Base-by-base conservation (phyloP, 1,140 invertebrate species). In the Pseudomyrmex flavicornis region DNA sequence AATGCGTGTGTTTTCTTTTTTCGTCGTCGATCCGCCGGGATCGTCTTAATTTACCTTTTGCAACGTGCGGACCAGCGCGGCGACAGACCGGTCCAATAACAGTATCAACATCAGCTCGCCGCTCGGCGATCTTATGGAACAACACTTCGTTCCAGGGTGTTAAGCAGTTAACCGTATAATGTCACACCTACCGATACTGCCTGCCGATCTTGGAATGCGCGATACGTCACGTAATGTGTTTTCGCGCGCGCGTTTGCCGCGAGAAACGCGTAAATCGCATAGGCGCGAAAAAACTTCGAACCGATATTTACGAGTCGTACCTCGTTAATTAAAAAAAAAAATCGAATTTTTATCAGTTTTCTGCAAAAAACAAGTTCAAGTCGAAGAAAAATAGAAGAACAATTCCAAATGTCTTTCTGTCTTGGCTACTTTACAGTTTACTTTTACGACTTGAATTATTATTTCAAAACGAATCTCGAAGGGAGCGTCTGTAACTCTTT, bases 1-100 rank as follows among this genome's bases (percentile, higher is more conserved):
- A 80, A 80, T 80, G 59, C 20, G 10, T 46, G 58, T 7, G 54
- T 80, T 80, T 80, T 69, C 35, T 35, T 35, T 35, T 35, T 35
- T 35, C 35, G 35, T 85, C 82, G 83, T 84, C 82, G 87, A 87
- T 87, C 85, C 70, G 68, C 83, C 83, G 76, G 83, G 63, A 65
- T 44, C 70, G 54, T 22, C 82, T 79, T 72, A 72, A 70, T 70
- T 17, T 13, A 58, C 52, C 48, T 56, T 46, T 79, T 48, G 46
- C 10, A 50, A 52, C 7, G 10, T 20, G 62, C 65, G 13, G 22
- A 35, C 52, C 48, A 10, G 52, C 17, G n/a, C 48, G 74, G 9
- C 50, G n/a, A n/a, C 26, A 44, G 50, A 77, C 75, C 54, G 66
- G 76, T 80, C 66, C 76, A 80, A 80, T 80, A 72, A 80, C 66